phyloP scores from a whole-genome alignment of 2,113 vertebrate genomes.

The Butorides virescens region DNA sequence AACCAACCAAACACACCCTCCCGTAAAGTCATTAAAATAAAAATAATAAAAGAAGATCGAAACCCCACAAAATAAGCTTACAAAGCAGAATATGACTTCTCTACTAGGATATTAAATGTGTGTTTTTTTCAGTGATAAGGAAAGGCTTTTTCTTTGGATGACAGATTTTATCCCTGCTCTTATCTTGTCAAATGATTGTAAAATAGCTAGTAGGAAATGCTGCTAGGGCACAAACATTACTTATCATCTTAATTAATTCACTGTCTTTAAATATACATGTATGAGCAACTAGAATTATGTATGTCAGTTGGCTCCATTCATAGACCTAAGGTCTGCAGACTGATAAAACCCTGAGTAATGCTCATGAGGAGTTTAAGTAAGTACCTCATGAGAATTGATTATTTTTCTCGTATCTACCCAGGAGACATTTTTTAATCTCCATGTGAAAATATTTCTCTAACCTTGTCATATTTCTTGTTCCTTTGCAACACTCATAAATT shows the following conservation, averaged over 20 bases:
- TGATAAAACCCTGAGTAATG: not conserved
- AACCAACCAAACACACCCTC: accelerated
- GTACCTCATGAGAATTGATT: not conserved
- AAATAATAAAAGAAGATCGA: not conserved
- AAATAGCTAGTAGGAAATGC: not conserved
- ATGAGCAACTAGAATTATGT: not conserved
- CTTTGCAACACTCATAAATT: not conserved
- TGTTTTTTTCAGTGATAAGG: not conserved
- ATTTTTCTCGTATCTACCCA: not conserved
- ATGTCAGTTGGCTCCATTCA: not conserved
- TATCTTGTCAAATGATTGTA: not conserved
- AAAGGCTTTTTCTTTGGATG: not conserved
- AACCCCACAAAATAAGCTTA: accelerated
- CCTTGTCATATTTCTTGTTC: not conserved
- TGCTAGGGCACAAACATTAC: not conserved
- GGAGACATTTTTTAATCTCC: not conserved
- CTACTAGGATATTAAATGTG: not conserved
- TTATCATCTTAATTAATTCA: not conserved
- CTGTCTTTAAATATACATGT: not conserved
- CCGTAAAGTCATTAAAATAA: not conserved
- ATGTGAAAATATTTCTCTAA: not conserved
- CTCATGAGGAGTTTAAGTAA: not conserved
- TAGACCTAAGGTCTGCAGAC: not conserved
- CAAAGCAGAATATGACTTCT: not conserved
- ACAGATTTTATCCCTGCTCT: not conserved